phyloP scores from a whole-genome alignment of 2,113 vertebrate genomes.

The Scophthalmus maximus region DNA sequence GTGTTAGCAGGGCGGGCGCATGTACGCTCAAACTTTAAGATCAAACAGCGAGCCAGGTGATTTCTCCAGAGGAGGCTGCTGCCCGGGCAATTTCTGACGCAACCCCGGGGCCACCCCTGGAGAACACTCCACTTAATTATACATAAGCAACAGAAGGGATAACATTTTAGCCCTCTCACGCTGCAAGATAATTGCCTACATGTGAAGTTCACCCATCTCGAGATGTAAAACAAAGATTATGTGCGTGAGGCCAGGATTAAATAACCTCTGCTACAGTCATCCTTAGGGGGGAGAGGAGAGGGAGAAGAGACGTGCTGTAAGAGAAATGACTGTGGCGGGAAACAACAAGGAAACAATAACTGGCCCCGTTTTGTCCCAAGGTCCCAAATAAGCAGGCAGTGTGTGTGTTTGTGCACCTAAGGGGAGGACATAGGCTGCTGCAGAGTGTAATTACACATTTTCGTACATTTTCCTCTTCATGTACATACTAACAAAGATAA shows the following conservation, averaged over 20 bases:
- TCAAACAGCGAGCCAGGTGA: conserved; percentile 72
- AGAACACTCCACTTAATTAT: conserved; percentile 76
- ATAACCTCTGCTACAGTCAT: conserved; percentile 24
- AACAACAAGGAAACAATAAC: conserved; percentile 59
- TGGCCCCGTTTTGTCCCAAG: conserved; percentile 40
- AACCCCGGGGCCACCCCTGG: conserved; percentile 67
- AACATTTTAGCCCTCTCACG: conserved; percentile 68
- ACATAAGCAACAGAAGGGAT: conserved; percentile 75
- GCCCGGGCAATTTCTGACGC: conserved; percentile 77
- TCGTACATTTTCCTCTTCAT: conserved; percentile 1
- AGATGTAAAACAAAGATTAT: conserved; percentile 63
- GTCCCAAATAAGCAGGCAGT: conserved; percentile 26
- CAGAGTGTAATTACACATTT: conserved; percentile 23
- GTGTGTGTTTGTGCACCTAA: conserved; percentile 44
- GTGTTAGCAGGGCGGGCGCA: conserved; percentile 36
- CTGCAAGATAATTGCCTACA: conserved; percentile 63
- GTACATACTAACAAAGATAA: conserved; percentile 31
- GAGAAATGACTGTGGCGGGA: conserved; percentile 16
- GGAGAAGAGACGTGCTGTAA: conserved; percentile 12
- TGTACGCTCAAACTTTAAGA: conserved; percentile 66
- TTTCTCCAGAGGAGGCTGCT: conserved; percentile 73
- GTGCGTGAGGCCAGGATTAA: conserved; percentile 42
- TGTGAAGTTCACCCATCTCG: conserved; percentile 50
- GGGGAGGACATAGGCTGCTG: conserved; percentile 31
- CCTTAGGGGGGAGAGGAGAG: conserved; percentile 5